Base-by-base conservation (phyloP, 2,113 vertebrate genomes). In the Cottus gobio region DNA sequence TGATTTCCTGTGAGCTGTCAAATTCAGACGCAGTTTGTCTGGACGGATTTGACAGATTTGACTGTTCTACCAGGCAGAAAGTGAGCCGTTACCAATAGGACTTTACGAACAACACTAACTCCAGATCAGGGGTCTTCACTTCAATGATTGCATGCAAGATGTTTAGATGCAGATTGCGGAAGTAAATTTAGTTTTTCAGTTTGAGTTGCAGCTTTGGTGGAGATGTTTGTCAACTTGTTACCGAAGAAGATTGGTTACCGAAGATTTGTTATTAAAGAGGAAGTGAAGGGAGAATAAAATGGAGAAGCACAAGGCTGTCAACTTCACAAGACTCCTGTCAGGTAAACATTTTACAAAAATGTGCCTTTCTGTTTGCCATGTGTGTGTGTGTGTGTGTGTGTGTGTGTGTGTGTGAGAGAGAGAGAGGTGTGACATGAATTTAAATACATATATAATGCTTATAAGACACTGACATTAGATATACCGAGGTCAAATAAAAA, bases 271-370 rank as follows among this genome's bases (percentile, higher is more conserved):
- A 12, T 66, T 50, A 37, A 75, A 61, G 63, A 85, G 76, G 75
- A 84, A 64, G 67, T 62, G 16, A n/a, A n/a, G 15, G n/a, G 8
- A 12, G 10, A 58, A 65, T 77, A 26, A 76, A 30, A 93, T 93
- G 92, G 90, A 89, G 54, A 75, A 67, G 37, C 24, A 48, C 1
- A 44, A 48, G 5, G 22, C 0, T 30, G 50, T 71, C 48, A 63
- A 36, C 80, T 90, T 94, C 61, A 74, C 54, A 68, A 90, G 92
- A 60, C 87, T 92, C 36, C 26, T 85, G 26, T 95, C 94, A 89
- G 94, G 94, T 95, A 93, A 79, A 69, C 65, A 57, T 22, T 57
- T 28, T 11, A 69, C 28, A 36, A 7, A 46, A 57, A 36, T 71
- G 10, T 54, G 22, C 2, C 0, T 31, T 7, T 56, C 28, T 11